phyloP scores from a whole-genome alignment of 2,888 invertebrate species.

The Calephelis perditalis region DNA sequence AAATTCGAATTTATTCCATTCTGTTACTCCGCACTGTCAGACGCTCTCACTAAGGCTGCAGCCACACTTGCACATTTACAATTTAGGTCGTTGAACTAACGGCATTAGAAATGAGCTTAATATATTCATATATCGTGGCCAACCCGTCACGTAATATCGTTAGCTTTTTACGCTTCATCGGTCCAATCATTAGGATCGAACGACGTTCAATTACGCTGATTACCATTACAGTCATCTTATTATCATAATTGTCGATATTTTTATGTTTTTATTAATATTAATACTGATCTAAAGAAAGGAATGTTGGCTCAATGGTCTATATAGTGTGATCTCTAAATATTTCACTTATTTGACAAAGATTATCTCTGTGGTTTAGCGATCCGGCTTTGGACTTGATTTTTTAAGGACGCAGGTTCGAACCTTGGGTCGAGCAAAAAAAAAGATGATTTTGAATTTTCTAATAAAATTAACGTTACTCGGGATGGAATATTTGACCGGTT shows the following conservation, averaged over 20 bases:
- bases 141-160: conserved; percentile 35
- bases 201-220: conserved; percentile 22
- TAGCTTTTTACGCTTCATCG: conserved; percentile 32
- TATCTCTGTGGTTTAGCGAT: no score
- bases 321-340: no score
- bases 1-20: no score
- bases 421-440: no score
- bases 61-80: conserved; percentile 31
- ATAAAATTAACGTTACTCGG: no score
- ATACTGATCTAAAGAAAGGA: not conserved
- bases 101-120: conserved; percentile 47
- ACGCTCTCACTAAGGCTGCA: not conserved
- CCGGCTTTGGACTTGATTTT: no score
- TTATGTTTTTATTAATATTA: conserved; percentile 13
- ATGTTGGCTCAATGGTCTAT: not conserved
- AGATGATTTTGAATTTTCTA: no score
- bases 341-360: no score
- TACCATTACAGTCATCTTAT: conserved; percentile 22
- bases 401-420: no score
- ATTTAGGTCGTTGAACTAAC: conserved; percentile 67
- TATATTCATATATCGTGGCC: conserved; percentile 41
- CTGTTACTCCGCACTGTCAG: not conserved
- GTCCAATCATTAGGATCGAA: conserved; percentile 25
- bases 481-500: no score
- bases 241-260: conserved; percentile 19